These are phyloP conservation scores for Macrosteles quadrilineatus DNA, from an alignment of 1,140 invertebrate species.

Conservation along the genomic window DNA sequence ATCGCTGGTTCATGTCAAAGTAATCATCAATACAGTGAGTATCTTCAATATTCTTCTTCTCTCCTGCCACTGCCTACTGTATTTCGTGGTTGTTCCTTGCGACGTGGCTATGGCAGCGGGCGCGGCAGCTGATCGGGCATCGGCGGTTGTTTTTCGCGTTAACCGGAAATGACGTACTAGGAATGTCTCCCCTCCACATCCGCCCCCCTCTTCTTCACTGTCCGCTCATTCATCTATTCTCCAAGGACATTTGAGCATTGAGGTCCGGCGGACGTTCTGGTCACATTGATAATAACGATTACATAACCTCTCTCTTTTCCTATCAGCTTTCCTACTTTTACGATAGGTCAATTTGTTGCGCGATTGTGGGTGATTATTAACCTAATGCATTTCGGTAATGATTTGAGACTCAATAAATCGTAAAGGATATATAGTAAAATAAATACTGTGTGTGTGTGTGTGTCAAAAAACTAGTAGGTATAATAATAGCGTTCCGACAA, in stretches of 20 bases:
- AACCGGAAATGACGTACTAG: constrained; percentile 24
- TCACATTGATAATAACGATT: constrained; percentile 3
- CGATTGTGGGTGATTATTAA: too few relatives aligned
- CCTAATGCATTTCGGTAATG: too few relatives aligned
- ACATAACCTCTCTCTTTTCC: constrained; percentile 5
- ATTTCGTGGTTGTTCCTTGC: not conserved
- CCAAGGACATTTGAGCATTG: not conserved
- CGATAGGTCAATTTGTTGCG: too few relatives aligned
- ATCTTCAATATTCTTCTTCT: constrained; percentile 46
- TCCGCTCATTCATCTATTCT: too few relatives aligned
- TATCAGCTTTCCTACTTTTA: not conserved
- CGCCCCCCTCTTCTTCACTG: constrained; percentile 1
- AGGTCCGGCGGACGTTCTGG: not conserved
- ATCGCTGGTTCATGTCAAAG: too few relatives aligned
- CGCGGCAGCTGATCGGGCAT: not conserved
- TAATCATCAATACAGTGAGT: constrained; percentile 56
- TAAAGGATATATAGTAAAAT: too few relatives aligned
- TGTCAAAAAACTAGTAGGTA: too few relatives aligned
- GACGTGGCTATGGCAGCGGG: not conserved
- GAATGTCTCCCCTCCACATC: constrained; percentile 22
- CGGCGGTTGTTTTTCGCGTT: constrained; percentile 23
- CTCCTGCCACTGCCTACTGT: too few relatives aligned
- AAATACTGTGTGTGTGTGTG: too few relatives aligned
- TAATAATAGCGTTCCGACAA: too few relatives aligned
- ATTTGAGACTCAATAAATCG: too few relatives aligned